Conservation (phyloP, 2,113 vertebrate genomes). For the Antechinus flavipes region DNA sequence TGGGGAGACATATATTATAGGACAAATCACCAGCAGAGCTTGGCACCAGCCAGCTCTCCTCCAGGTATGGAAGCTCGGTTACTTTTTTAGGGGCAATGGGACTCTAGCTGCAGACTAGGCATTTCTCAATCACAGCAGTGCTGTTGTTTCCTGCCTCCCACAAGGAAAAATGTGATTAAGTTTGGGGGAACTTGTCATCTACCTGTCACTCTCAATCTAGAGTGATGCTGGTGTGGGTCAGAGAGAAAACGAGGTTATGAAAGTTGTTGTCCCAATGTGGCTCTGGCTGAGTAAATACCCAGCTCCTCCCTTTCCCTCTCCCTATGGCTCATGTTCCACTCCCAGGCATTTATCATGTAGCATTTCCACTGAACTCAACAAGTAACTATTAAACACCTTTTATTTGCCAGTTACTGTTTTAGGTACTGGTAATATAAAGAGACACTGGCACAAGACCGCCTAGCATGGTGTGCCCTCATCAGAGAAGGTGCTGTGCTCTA, state of each 20-base stretch:
- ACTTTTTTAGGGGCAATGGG: constrained; percentile 36
- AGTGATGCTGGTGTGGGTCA: constrained; percentile 47
- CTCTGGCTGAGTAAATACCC: background rate
- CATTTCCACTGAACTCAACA: background rate
- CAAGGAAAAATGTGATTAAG: constrained; percentile 65
- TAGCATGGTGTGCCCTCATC: no score
- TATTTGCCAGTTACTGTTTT: background rate
- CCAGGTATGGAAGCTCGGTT: constrained; percentile 5
- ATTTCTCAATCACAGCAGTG: constrained; percentile 28
- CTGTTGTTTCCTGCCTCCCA: constrained; percentile 66
- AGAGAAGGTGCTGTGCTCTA: no score
- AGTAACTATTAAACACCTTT: background rate
- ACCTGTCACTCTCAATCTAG: constrained; percentile 20
- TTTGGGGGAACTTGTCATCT: constrained; percentile 16
- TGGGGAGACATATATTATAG: background rate
- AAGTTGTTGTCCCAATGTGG: background rate
- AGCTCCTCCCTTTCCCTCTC: background rate
- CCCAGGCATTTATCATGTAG: background rate
- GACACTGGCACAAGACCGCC: no score
- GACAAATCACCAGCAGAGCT: constrained; percentile 73
- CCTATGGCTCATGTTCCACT: background rate
- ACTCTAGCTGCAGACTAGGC: background rate
- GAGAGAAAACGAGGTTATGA: constrained; percentile 52
- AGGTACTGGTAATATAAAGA: background rate
- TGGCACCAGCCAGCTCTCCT: constrained; percentile 24